Evolutionary conservation across 2,888 invertebrate species (phyloP).

Genomic region (Congeria kusceri): DNA sequence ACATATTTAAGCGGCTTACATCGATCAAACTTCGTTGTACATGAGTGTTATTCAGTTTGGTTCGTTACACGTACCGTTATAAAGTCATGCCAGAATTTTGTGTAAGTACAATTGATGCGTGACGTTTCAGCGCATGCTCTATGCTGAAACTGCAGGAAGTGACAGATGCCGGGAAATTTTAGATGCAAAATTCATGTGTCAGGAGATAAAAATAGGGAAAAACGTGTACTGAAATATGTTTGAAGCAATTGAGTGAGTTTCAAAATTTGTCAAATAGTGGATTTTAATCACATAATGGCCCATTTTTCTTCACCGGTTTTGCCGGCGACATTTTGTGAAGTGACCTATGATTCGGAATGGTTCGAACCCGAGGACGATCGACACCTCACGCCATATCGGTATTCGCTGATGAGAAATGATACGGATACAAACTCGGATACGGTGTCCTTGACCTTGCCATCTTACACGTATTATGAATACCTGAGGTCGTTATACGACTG

Average conservation of each 20-base stretch:
- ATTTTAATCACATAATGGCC: constrained; percentile 32
- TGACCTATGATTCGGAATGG: constrained; percentile 74
- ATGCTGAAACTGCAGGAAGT: constrained; percentile 33
- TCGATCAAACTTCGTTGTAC: no score
- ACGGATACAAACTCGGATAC: constrained; percentile 64
- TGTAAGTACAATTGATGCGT: constrained; percentile 38
- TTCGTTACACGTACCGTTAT: no score
- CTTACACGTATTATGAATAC: constrained; percentile 70
- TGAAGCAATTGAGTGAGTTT: no score
- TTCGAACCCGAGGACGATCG: constrained; percentile 60
- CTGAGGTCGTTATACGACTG: constrained; percentile 69
- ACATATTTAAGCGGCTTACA: constrained; percentile 5
- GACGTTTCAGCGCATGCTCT: constrained; percentile 54
- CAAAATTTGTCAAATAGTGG: no score
- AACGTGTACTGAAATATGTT: no score
- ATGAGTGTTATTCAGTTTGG: no score
- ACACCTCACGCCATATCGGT: constrained; percentile 67
- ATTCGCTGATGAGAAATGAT: constrained; percentile 55
- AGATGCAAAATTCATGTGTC: background rate
- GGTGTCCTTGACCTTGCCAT: constrained; percentile 65
- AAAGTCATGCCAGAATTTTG: background rate
- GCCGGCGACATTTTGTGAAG: constrained; percentile 71
- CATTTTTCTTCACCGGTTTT: constrained; percentile 19
- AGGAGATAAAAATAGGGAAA: no score
- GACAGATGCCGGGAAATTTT: constrained; percentile 53